Percentiles rank a stretch among this genome's conserved stretches.
phyloP scores from a whole-genome alignment of 2,888 invertebrate species.

The Brassicogethes aeneus region DNA sequence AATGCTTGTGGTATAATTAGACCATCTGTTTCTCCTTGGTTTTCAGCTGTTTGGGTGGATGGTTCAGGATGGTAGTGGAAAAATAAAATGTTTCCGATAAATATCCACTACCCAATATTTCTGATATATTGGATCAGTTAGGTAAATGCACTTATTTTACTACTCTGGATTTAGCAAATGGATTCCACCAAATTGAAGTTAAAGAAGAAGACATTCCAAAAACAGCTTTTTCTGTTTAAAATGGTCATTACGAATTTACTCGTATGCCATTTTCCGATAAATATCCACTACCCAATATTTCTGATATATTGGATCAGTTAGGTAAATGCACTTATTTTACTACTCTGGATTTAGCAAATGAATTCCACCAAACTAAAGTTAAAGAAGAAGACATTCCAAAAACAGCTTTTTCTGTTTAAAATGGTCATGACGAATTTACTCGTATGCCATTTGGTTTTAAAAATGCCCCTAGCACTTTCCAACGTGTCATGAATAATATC shows the following conservation, averaged over 20 bases:
- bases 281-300: conserved; percentile 15
- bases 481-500: neutral
- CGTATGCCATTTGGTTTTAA: conserved; percentile 2
- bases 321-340: conserved; percentile 2
- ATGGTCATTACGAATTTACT: too few relatives aligned
- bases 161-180: neutral
- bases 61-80: conserved; percentile 19
- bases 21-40: conserved; percentile 17
- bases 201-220: neutral
- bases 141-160: conserved; percentile 2
- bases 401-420: conserved; percentile 1
- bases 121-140: neutral
- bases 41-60: conserved; percentile 20
- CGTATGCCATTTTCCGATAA: too few relatives aligned
- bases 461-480: neutral
- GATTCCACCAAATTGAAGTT: conserved; percentile 2
- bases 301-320: neutral
- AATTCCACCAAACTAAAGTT: conserved; percentile 1
- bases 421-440: too few relatives aligned
- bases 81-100: conserved; percentile 20
- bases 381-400: neutral
- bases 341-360: too few relatives aligned
- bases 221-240: conserved; percentile 1
- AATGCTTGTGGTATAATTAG: conserved; percentile 25
- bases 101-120: conserved; percentile 15